Evolutionary conservation across 2,888 invertebrate genomes (phyloP).

Genomic region (Thymelicus acteon): DNA sequence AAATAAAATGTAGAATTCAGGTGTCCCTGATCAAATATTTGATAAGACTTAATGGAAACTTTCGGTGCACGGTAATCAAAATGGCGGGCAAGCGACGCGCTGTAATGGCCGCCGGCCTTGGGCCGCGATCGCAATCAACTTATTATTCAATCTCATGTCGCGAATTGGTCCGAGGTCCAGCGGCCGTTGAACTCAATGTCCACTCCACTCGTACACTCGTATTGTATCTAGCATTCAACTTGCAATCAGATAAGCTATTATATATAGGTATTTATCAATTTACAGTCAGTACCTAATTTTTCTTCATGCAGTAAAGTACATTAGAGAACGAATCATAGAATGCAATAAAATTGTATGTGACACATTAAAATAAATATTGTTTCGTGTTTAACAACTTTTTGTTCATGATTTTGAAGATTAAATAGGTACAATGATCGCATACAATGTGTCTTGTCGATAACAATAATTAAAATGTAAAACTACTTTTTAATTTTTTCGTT

Average conservation of each 20-base stretch:
- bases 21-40: constrained; percentile 22
- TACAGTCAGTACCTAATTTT: background rate
- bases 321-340: background rate
- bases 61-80: constrained; percentile 63
- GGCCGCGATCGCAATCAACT: constrained; percentile 78
- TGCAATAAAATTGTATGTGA: no score
- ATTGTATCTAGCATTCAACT: constrained; percentile 17
- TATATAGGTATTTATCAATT: constrained; percentile 5
- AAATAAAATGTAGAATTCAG: constrained; percentile 3
- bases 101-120: constrained; percentile 80
- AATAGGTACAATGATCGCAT: no score
- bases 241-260: constrained; percentile 4
- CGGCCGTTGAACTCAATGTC: constrained; percentile 71
- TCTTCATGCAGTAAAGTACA: background rate
- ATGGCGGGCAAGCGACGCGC: constrained; percentile 70
- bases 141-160: constrained; percentile 85
- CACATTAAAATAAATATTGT: background rate
- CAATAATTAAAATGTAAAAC: no score
- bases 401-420: no score
- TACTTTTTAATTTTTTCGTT: no score
- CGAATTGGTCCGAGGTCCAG: constrained; percentile 82
- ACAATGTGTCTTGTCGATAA: no score
- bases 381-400: background rate
- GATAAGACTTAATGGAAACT: constrained; percentile 26
- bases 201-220: constrained; percentile 49